Conservation (phyloP, 2,113 vertebrate genomes). For the Peromyscus leucopus region DNA sequence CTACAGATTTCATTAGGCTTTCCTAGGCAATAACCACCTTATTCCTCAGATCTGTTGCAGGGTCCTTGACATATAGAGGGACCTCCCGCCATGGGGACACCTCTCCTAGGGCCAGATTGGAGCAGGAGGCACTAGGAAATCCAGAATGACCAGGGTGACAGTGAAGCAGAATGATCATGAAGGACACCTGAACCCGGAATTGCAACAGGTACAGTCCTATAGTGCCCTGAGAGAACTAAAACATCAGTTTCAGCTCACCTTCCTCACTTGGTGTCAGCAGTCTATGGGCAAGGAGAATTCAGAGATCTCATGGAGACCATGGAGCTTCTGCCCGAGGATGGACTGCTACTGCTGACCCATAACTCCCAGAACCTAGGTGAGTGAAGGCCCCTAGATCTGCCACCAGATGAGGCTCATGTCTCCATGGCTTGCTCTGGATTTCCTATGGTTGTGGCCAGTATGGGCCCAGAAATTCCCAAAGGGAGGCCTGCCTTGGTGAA, state of each 20-base stretch:
- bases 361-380: background rate
- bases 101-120: rapidly evolving
- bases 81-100: background rate
- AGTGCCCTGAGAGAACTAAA: rapidly evolving
- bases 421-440: background rate
- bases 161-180: background rate
- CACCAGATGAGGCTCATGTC: background rate
- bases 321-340: rapidly evolving
- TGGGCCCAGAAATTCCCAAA: background rate
- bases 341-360: background rate
- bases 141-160: background rate
- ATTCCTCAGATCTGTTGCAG: background rate
- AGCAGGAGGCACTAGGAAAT: rapidly evolving
- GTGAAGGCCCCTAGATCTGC: background rate
- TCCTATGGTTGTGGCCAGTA: background rate
- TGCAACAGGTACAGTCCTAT: background rate
- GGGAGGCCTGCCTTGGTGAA: background rate
- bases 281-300: too few relatives aligned
- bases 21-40: background rate
- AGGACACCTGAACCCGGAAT: background rate
- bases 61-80: background rate
- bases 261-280: background rate
- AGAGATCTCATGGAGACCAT: background rate
- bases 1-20: too few relatives aligned
- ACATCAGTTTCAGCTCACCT: background rate